A percentile compares a stretch with the other conserved stretches of the same genome.
Evolutionary conservation across 1,140 invertebrate species (phyloP).

Genomic region (Brachionus asplanchnoidis): DNA sequence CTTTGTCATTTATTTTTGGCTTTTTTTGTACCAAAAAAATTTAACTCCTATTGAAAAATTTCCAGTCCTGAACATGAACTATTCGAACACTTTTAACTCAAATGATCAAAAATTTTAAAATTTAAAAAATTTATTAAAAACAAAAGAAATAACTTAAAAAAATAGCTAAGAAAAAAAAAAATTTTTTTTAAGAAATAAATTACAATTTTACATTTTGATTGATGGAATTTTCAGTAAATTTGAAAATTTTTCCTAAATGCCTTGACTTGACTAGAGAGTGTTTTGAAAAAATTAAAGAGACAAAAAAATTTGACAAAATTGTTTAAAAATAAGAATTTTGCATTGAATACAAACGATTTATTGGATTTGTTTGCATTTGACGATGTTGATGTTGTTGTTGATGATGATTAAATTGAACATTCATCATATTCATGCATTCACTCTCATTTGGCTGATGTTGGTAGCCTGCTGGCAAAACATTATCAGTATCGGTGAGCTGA

Average conservation of each 20-base stretch:
- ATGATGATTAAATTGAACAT: neutral
- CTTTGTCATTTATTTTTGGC: too few species aligned
- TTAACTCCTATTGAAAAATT: too few species aligned
- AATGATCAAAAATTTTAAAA: neutral
- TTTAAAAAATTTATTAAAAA: neutral
- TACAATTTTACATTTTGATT: constrained; percentile 23
- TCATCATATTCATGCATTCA: neutral
- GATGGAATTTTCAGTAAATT: constrained; percentile 11
- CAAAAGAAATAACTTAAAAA: neutral
- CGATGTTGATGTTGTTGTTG: neutral
- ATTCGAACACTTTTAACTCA: too few species aligned
- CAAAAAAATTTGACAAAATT: neutral
- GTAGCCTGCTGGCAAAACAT: neutral
- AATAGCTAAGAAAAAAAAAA: neutral
- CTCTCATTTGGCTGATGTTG: neutral
- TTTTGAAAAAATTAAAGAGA: neutral
- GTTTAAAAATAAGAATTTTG: constrained; percentile 34
- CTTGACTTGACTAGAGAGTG: neutral
- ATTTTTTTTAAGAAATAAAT: constrained; percentile 22
- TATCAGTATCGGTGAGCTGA: neutral
- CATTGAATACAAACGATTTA: constrained; percentile 37
- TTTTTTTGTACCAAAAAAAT: too few species aligned
- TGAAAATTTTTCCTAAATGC: constrained; percentile 30
- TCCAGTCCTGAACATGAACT: too few species aligned
- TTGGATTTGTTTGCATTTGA: constrained; percentile 17